These are phyloP conservation scores for Dynastes maya DNA, from an alignment of 2,888 invertebrate species.

Conservation along the genomic window DNA sequence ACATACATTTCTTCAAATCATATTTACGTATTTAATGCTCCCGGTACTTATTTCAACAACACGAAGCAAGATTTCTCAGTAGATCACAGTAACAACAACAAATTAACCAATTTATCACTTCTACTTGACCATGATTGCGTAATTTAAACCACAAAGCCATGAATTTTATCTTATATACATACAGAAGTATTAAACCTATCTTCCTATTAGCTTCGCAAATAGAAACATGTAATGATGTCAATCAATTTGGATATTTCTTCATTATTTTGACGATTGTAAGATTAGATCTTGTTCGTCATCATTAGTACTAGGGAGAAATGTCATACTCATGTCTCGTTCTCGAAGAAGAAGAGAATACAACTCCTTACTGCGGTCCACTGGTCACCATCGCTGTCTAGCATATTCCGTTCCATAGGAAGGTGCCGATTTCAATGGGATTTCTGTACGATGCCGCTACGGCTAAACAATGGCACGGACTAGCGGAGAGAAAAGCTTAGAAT, in stretches of 20 bases:
- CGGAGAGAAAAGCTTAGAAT: conserved; percentile 66
- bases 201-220: neutral
- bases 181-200: neutral
- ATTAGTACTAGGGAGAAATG: conserved; percentile 20
- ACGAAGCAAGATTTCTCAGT: neutral
- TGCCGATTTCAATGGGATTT: conserved; percentile 55
- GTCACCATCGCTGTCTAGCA: conserved; percentile 53
- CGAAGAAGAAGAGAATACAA: conserved; percentile 48
- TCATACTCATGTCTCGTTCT: conserved; percentile 31
- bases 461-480: conserved; percentile 53
- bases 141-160: neutral
- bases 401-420: conserved; percentile 45
- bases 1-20: too few species aligned
- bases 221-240: conserved; percentile 6
- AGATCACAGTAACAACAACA: conserved; percentile 11
- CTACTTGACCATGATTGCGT: neutral
- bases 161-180: neutral
- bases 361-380: conserved; percentile 56
- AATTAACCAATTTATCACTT: too few species aligned
- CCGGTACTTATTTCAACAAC: too few species aligned
- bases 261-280: conserved; percentile 1
- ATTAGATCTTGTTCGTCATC: neutral
- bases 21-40: too few species aligned
- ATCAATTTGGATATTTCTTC: neutral
- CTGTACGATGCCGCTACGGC: conserved; percentile 54